phyloP scores from a whole-genome alignment of 2,888 invertebrate genomes.

The Polia nebulosa region DNA sequence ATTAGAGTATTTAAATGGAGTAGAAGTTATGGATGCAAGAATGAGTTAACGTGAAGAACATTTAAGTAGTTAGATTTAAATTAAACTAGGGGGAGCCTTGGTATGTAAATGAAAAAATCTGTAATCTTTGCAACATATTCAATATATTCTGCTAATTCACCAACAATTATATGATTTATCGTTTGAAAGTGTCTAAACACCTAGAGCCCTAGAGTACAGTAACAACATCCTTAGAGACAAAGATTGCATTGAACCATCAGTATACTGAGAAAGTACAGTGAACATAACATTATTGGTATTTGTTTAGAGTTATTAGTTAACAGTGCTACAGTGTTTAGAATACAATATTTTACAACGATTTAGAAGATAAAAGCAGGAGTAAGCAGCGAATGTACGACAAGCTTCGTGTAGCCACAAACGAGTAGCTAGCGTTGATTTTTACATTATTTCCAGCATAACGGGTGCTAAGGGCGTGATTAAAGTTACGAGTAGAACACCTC shows the following conservation, averaged over 20 bases:
- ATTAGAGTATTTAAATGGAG: constrained; percentile 71
- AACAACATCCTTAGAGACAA: constrained; percentile 86
- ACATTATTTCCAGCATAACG: constrained; percentile 5
- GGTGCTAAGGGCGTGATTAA: background rate
- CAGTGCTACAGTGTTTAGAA: constrained; percentile 86
- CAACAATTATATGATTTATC: constrained; percentile 81
- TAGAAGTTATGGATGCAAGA: constrained; percentile 82
- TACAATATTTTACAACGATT: constrained; percentile 86
- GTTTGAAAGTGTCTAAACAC: constrained; percentile 75
- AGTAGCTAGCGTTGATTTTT: background rate
- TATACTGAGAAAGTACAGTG: constrained; percentile 86
- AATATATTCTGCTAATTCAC: constrained; percentile 88
- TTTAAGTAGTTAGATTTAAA: constrained; percentile 72
- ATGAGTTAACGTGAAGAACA: constrained; percentile 80
- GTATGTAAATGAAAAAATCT: constrained; percentile 86
- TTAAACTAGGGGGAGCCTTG: constrained; percentile 75
- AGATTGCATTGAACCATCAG: constrained; percentile 90
- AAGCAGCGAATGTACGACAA: constrained; percentile 79
- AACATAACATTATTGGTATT: constrained; percentile 83
- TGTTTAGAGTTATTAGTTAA: constrained; percentile 83
- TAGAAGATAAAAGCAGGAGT: constrained; percentile 86
- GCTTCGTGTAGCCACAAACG: constrained; percentile 46
- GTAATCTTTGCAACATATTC: constrained; percentile 87
- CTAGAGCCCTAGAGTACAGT: constrained; percentile 79
- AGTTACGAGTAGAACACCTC: constrained; percentile 42